Percentiles rank a stretch among this genome's conserved stretches.
phyloP scores from a whole-genome alignment of 2,113 vertebrate species.

The Marmota flaviventris region DNA sequence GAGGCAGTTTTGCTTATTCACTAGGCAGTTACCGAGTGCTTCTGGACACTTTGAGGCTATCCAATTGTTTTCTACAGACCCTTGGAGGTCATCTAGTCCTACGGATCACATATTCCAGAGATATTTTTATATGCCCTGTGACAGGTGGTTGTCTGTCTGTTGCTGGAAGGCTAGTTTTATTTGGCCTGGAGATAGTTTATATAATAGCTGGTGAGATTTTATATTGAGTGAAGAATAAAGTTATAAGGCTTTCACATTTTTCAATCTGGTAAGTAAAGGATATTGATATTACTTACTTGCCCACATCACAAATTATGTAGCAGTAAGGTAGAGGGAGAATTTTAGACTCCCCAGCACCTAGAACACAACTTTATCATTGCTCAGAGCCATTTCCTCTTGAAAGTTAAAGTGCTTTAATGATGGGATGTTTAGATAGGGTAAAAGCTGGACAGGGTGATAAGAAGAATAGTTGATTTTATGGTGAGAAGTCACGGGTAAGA shows the following conservation, averaged over 20 bases:
- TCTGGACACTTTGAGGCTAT: neutral
- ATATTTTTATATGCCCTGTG: slow-evolving; percentile 4
- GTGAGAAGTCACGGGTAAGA: neutral
- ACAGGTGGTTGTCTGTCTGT: neutral
- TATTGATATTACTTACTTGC: neutral
- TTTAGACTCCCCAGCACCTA: neutral
- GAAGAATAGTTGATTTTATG: slow-evolving; percentile 34
- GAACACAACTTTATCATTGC: neutral
- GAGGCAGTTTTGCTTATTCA: slow-evolving; percentile 9
- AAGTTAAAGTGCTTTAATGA: neutral
- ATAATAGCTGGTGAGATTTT: neutral
- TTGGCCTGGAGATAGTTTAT: neutral
- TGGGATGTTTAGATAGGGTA: neutral
- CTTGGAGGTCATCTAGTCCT: neutral
- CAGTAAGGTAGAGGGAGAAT: neutral
- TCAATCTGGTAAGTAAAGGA: slow-evolving; percentile 36
- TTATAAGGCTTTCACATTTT: neutral
- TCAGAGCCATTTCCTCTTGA: slow-evolving; percentile 2
- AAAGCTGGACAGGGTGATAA: neutral
- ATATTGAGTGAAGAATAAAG: slow-evolving; percentile 13
- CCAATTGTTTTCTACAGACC: neutral
- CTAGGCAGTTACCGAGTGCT: neutral
- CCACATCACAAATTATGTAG: neutral
- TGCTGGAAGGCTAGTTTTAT: slow-evolving; percentile 3
- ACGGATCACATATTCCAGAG: neutral